Evolutionary conservation across 2,888 invertebrate genomes (phyloP).

Genomic region (Trichogramma dendrolimi): DNA sequence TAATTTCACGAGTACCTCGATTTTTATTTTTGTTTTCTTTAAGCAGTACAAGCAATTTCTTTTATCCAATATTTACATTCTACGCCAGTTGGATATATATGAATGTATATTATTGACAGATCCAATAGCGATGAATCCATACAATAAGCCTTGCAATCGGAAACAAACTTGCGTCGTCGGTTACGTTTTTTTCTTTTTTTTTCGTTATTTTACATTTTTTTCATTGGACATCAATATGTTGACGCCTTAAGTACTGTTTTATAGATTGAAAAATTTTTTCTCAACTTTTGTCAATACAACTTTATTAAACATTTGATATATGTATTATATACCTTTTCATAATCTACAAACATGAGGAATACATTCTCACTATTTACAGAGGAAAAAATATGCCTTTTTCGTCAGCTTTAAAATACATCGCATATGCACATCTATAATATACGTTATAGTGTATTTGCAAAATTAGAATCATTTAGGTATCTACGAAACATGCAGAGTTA

Average conservation of each 20-base stretch:
- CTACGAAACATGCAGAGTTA: no score
- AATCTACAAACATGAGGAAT: no score
- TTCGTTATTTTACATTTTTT: slow-evolving; percentile 3
- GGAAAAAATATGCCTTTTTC: slow-evolving; percentile 7
- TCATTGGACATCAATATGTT: background rate
- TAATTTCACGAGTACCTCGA: no score
- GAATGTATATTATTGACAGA: slow-evolving; percentile 10
- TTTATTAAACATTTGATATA: no score
- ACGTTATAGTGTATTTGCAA: no score
- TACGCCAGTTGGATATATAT: background rate
- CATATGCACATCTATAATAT: no score
- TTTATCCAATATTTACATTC: slow-evolving; percentile 20
- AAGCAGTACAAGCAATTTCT: background rate
- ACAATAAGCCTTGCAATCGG: slow-evolving; percentile 5
- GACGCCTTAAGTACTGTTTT: slow-evolving; percentile 21
- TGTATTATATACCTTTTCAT: no score
- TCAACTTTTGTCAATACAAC: no score
- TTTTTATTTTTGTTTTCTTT: no score
- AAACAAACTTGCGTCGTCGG: background rate
- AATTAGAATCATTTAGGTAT: no score
- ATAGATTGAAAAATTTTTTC: no score
- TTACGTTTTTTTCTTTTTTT: background rate
- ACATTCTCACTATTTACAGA: slow-evolving; percentile 11
- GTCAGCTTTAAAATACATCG: no score
- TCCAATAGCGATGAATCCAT: background rate